These are phyloP conservation scores for Accipiter virgatus DNA, from an alignment of 2,113 vertebrate genomes.

Conservation along the genomic window DNA sequence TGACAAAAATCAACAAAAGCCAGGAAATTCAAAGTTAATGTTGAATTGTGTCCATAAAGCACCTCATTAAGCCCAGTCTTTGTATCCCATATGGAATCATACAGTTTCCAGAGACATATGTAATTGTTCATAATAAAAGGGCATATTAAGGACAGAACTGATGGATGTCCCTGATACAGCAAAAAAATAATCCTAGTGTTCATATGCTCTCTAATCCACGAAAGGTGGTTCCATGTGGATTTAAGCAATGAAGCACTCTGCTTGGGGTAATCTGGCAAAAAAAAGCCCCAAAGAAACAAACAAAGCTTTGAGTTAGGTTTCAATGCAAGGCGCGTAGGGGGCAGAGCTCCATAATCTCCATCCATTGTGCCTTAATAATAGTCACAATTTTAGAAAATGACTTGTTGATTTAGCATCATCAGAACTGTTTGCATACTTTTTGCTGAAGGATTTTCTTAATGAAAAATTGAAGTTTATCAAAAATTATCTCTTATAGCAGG, in stretches of 20 bases:
- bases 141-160: neutral
- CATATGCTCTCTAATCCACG: neutral
- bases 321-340: accelerated
- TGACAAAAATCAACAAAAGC: constrained; percentile 62
- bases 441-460: neutral
- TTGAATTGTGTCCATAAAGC: constrained; percentile 59
- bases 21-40: constrained; percentile 57
- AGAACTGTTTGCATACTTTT: neutral
- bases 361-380: neutral
- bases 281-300: neutral
- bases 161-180: neutral
- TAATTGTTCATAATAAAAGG: constrained; percentile 18
- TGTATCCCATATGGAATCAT: neutral
- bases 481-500: neutral
- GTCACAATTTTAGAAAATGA: neutral
- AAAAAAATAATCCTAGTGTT: neutral
- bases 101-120: constrained; percentile 15
- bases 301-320: neutral
- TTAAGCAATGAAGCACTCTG: neutral
- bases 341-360: neutral
- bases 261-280: neutral
- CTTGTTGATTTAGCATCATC: neutral
- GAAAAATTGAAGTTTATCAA: neutral
- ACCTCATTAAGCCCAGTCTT: constrained; percentile 48
- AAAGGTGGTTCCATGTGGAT: neutral